Evolutionary conservation across 2,888 invertebrate species (phyloP), one percentile per base, ranked within the genome.

Genomic region (Nephrotoma flavescens): DNA sequence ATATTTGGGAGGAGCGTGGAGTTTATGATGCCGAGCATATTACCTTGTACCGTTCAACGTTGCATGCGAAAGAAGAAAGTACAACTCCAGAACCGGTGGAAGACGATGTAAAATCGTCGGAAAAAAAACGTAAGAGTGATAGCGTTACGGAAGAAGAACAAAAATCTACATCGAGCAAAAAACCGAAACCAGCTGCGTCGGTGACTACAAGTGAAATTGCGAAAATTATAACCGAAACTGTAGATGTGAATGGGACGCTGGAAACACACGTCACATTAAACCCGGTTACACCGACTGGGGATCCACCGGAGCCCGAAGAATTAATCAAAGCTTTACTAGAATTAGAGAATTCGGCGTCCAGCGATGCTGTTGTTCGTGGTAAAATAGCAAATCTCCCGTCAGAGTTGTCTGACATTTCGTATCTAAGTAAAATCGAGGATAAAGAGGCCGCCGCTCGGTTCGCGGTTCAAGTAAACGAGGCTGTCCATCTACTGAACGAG

Each of bases 291-390:
- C 96, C 96, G 0, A 94, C 95, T 9, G 87, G 87, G 1, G 97
- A 97, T 90, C 96, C 97, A 0, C 97, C 97, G 0, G 97, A 98
- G 92, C 96, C 98, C 0, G 98, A 98, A 90, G 97, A 98, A 89
- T 93, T 99, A 44, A 95, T 98, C 87, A 97, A 96, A 92, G 95
- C 94, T 1, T 92, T 96, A 87, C 93, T 96, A 91, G 97, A 97
- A 89, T 92, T 99, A 89, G 99, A 99, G 91, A 97, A 97, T 89
- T 97, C 98, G 87, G 98, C 99, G 1, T 98, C 98, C 0, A 97
- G 97, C 89, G 99, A 99, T 93, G 98, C 98, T 88, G 94, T 95
- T 0, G 97, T 98, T 0, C 93, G 99, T 88, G 97, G 98, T 91
- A 95, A 96, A 90, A 99, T 99, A 89, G 98, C 98, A 0, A 97